A percentile compares a stretch with the other conserved stretches of the same genome.
These are phyloP conservation scores for Pseudeuparius sepicola DNA, from an alignment of 2,888 invertebrate genomes.

Conservation along the genomic window DNA sequence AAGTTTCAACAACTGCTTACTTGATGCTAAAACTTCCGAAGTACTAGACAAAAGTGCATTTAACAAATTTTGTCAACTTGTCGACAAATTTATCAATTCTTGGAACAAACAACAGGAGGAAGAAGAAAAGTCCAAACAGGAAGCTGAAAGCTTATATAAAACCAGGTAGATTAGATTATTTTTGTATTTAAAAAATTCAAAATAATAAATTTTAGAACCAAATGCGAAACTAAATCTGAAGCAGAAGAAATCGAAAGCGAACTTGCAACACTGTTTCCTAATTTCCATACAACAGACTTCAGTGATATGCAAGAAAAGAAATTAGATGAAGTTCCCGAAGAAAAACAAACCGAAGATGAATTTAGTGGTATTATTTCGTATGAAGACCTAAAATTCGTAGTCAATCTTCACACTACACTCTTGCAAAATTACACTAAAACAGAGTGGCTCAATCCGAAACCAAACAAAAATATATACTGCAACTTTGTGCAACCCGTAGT, in stretches of 20 bases:
- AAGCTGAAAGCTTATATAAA: slow-evolving; percentile 68
- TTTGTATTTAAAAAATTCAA: too few species aligned
- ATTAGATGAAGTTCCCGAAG: slow-evolving; percentile 15
- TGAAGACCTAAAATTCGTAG: slow-evolving; percentile 50
- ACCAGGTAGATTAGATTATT: slow-evolving; percentile 43
- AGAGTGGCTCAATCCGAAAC: slow-evolving; percentile 49
- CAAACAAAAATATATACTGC: slow-evolving; percentile 26
- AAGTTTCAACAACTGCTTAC: slow-evolving; percentile 52
- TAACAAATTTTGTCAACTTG: slow-evolving; percentile 42
- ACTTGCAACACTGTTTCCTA: slow-evolving; percentile 61
- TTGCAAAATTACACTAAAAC: slow-evolving; percentile 47
- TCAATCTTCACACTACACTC: slow-evolving; percentile 51
- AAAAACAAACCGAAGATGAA: slow-evolving; percentile 20
- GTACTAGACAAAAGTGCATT: slow-evolving; percentile 27
- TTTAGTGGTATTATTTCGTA: slow-evolving; percentile 33
- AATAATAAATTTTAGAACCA: slow-evolving; percentile 42
- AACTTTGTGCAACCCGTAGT: slow-evolving; percentile 46
- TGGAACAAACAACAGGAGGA: slow-evolving; percentile 72
- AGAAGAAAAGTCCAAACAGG: slow-evolving; percentile 54
- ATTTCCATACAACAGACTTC: slow-evolving; percentile 58
- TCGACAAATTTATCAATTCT: slow-evolving; percentile 52
- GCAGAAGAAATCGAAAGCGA: slow-evolving; percentile 55
- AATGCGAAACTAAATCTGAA: slow-evolving; percentile 57
- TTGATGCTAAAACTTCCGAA: slow-evolving; percentile 37
- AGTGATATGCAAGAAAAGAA: slow-evolving; percentile 45